Conservation (phyloP, 2,888 invertebrate species). For the Eulithis prunata region DNA sequence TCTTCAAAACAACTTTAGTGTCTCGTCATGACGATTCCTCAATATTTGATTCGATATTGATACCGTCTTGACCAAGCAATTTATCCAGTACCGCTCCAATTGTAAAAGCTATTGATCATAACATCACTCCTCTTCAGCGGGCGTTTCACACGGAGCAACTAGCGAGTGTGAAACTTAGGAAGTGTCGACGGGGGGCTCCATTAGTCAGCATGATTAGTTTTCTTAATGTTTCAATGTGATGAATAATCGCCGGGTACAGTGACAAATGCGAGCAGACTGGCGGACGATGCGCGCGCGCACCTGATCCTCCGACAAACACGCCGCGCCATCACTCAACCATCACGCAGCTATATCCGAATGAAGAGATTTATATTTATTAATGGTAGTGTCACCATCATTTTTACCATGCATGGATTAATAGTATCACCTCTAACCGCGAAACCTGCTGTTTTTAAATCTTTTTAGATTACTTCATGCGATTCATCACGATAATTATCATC, state of each 20-base stretch:
- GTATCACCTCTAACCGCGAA: slow-evolving; percentile 1
- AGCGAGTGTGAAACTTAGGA: slow-evolving; percentile 76
- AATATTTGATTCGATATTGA: not conserved
- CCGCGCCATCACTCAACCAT: slow-evolving; percentile 76
- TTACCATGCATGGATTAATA: slow-evolving; percentile 41
- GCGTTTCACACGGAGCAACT: slow-evolving; percentile 56
- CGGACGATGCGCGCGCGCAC: slow-evolving; percentile 76
- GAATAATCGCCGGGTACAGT: slow-evolving; percentile 82
- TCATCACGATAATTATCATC: slow-evolving; percentile 21
- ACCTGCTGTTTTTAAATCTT: not conserved
- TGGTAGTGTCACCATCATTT: slow-evolving; percentile 60
- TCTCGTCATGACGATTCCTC: not conserved
- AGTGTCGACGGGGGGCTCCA: slow-evolving; percentile 83
- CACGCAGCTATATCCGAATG: slow-evolving; percentile 70
- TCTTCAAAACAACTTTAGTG: not conserved
- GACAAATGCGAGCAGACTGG: slow-evolving; percentile 70
- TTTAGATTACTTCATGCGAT: slow-evolving; percentile 19
- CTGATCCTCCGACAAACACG: slow-evolving; percentile 70
- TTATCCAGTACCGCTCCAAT: slow-evolving; percentile 44
- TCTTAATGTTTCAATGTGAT: slow-evolving; percentile 84
- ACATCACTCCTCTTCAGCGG: slow-evolving; percentile 68
- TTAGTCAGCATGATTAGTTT: slow-evolving; percentile 84
- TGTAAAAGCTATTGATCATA: slow-evolving; percentile 58
- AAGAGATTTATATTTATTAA: slow-evolving; percentile 82
- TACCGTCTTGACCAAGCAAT: slow-evolving; percentile 7